A percentile compares a stretch with the other conserved stretches of the same genome.
Evolutionary conservation across 2,888 invertebrate species (phyloP).

Genomic region (Dione vanillae): DNA sequence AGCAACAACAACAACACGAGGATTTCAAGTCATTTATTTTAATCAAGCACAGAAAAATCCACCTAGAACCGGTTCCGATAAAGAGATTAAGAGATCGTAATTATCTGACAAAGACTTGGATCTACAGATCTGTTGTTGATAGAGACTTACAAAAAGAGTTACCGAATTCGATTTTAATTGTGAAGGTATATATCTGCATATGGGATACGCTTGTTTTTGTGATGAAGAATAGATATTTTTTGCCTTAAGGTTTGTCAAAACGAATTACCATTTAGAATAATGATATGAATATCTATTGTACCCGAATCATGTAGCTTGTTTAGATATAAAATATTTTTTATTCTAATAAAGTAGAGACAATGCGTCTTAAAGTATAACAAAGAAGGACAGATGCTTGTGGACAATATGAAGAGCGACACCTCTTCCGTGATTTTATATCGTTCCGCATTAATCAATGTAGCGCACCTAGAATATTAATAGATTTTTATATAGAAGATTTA

Average conservation of each 20-base stretch:
- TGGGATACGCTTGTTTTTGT: background rate
- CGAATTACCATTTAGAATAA: too few species aligned
- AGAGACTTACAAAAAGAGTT: slow-evolving; percentile 22
- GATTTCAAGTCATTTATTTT: slow-evolving; percentile 35
- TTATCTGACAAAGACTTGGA: slow-evolving; percentile 35
- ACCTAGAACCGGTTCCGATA: slow-evolving; percentile 38
- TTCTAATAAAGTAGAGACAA: slow-evolving; percentile 29
- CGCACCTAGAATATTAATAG: slow-evolving; percentile 78
- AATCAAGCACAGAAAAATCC: slow-evolving; percentile 36
- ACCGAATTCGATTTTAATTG: background rate
- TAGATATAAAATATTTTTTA: background rate
- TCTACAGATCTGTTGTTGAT: slow-evolving; percentile 20
- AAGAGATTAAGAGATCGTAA: slow-evolving; percentile 35
- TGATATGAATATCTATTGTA: too few species aligned
- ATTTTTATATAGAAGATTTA: slow-evolving; percentile 54
- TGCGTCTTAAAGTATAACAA: slow-evolving; percentile 44
- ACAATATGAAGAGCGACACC: slow-evolving; percentile 66
- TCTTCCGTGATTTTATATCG: slow-evolving; percentile 78
- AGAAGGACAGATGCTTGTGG: slow-evolving; percentile 68
- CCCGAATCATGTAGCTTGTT: background rate
- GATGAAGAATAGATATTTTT: too few species aligned
- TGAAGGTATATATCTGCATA: background rate
- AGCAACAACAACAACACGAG: slow-evolving; percentile 18
- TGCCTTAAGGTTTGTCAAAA: too few species aligned
- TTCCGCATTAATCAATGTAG: slow-evolving; percentile 68